phyloP scores from a whole-genome alignment of 2,797 vertebrate species.

The Chaunax sp. region DNA sequence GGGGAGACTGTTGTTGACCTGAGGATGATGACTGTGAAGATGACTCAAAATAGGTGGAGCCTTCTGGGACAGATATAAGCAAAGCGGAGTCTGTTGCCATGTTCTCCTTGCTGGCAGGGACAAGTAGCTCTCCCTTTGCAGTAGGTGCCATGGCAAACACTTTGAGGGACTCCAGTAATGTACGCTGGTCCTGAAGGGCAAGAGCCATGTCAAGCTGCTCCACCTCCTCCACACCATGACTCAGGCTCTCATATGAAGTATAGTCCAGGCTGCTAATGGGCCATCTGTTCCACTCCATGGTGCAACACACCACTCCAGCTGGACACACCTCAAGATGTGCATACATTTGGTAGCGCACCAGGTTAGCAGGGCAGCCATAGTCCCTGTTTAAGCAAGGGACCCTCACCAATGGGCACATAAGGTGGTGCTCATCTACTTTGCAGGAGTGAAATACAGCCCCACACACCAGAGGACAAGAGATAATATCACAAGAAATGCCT shows the following conservation, averaged over 20 bases:
- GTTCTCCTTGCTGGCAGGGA: constrained; percentile 33
- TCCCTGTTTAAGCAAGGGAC: constrained; percentile 93
- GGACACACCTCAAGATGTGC: constrained; percentile 96
- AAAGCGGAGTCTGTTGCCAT: constrained; percentile 15
- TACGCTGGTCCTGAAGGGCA: constrained; percentile 96
- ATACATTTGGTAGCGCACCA: constrained; percentile 91
- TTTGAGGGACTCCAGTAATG: constrained; percentile 94
- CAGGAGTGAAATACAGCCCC: constrained; percentile 96
- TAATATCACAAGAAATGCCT: constrained; percentile 91
- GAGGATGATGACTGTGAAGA: constrained; percentile 26
- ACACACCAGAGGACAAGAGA: constrained; percentile 90
- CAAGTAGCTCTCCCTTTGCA: constrained; percentile 30
- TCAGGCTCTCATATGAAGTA: constrained; percentile 94
- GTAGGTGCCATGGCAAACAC: constrained; percentile 93
- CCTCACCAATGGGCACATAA: constrained; percentile 92
- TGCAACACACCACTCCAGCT: constrained; percentile 97
- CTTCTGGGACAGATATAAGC: constrained; percentile 25
- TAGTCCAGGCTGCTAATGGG: constrained; percentile 94
- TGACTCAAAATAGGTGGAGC: constrained; percentile 26
- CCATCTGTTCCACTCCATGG: constrained; percentile 99
- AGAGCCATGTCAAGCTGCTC: constrained; percentile 98
- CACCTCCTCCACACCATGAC: constrained; percentile 92
- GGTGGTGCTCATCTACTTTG: constrained; percentile 92
- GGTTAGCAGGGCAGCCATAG: constrained; percentile 91
- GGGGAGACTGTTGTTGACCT: constrained; percentile 18